Evolutionary conservation across 1,140 invertebrate species (phyloP).

Genomic region (Ditylenchus dipsaci): DNA sequence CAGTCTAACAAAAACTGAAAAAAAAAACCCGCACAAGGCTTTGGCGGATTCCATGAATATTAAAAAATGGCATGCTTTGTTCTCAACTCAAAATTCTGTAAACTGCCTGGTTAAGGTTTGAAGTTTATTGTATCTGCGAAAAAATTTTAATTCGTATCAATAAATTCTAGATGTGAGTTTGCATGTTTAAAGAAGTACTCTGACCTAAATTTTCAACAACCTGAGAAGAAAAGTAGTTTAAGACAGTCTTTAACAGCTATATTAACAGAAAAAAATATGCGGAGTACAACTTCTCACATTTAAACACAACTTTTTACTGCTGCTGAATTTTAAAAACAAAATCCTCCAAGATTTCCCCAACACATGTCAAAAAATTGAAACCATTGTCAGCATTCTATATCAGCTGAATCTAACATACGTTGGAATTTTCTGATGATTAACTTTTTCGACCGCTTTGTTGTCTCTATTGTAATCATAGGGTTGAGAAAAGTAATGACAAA

Average conservation of each 20-base stretch:
- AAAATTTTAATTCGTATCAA: no score
- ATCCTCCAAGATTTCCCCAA: conserved; percentile 37
- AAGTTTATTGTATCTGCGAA: conserved; percentile 8
- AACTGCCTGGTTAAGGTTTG: conserved; percentile 23
- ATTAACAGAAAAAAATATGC: conserved; percentile 15
- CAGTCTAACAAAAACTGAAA: no score
- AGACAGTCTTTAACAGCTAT: conserved; percentile 10
- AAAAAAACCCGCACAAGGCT: conserved; percentile 86
- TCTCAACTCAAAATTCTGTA: conserved; percentile 64
- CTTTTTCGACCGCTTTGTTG: conserved; percentile 6
- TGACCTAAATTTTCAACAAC: conserved; percentile 43
- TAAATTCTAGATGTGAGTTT: no score
- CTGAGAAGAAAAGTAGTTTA: conserved; percentile 25
- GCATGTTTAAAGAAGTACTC: conserved; percentile 31
- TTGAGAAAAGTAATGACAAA: no score
- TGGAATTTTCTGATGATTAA: conserved; percentile 20
- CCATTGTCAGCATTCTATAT: conserved; percentile 3
- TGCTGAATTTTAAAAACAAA: conserved; percentile 38
- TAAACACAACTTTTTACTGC: conserved; percentile 3
- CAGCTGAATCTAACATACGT: conserved; percentile 7
- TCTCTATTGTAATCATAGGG: not conserved
- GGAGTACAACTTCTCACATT: conserved; percentile 84
- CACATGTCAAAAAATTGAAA: conserved; percentile 24
- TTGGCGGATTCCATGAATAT: conserved; percentile 86
- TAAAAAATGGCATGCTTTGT: conserved; percentile 67